These are phyloP conservation scores for Mus musculus DNA, from an alignment of 2,113 vertebrate species.

Conservation along the genomic window DNA sequence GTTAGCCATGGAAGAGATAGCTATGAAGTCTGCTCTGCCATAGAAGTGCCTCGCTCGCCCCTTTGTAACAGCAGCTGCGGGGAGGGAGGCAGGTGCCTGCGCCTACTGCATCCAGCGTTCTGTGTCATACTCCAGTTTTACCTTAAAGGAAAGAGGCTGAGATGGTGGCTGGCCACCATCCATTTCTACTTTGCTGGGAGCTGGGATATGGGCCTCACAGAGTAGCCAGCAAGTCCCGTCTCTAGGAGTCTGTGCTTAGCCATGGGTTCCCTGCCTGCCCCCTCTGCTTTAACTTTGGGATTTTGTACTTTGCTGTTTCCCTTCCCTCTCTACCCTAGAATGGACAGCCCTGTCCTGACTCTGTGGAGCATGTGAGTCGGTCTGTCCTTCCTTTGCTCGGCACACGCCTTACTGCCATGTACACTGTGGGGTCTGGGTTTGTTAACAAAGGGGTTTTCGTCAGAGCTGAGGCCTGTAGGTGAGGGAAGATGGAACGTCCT, in stretches of 20 bases:
- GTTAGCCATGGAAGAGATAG: neutral
- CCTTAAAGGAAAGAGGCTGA: constrained; percentile 36
- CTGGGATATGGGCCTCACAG: neutral
- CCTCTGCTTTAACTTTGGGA: neutral
- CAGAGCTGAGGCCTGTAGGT: neutral
- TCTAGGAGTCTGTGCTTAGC: neutral
- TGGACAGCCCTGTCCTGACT: neutral
- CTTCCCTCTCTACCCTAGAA: neutral
- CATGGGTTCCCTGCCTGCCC: neutral
- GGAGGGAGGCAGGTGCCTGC: rapidly evolving
- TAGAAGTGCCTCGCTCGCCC: neutral
- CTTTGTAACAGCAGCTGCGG: too few species aligned
- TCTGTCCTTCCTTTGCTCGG: neutral
- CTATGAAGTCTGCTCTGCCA: neutral
- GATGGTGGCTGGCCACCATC: constrained; percentile 41
- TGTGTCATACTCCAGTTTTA: constrained; percentile 35
- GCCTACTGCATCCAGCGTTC: neutral
- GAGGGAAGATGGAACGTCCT: neutral
- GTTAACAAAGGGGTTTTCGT: neutral
- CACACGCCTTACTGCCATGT: neutral
- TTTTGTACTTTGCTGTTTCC: neutral
- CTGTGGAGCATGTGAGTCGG: neutral
- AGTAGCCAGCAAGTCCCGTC: neutral
- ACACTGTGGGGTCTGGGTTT: neutral
- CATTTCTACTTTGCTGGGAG: neutral